Percentiles rank a stretch among this genome's conserved stretches.
phyloP scores from a whole-genome alignment of 2,113 vertebrate genomes.

The Chionodraco myersi region DNA sequence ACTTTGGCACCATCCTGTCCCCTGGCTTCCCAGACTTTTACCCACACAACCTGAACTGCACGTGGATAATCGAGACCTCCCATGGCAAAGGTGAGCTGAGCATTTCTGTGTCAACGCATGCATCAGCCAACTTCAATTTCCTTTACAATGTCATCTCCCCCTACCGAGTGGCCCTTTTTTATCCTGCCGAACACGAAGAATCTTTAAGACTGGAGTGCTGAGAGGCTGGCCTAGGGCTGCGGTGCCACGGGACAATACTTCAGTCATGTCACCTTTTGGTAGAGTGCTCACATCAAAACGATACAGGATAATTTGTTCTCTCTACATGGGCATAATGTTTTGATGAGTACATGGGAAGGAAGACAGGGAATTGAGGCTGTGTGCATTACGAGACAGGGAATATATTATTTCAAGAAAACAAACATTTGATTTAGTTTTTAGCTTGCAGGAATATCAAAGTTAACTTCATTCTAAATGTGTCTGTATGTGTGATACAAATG shows the following conservation, averaged over 20 bases:
- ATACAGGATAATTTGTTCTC: constrained; percentile 47
- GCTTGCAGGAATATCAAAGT: neutral
- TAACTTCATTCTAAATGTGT: too few species aligned
- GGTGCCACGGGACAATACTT: constrained; percentile 38
- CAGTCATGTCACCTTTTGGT: constrained; percentile 55
- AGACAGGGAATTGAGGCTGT: constrained; percentile 4
- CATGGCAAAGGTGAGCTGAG: constrained; percentile 93
- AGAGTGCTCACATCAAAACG: constrained; percentile 31
- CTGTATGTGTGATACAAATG: too few species aligned
- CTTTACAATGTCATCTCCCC: constrained; percentile 57
- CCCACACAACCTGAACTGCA: constrained; percentile 98
- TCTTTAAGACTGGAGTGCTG: constrained; percentile 45
- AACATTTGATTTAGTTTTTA: neutral
- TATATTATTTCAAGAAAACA: neutral
- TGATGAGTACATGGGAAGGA: constrained; percentile 22
- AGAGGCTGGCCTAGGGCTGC: constrained; percentile 62
- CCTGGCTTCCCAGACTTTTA: constrained; percentile 99
- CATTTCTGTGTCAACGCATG: constrained; percentile 55
- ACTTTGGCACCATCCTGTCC: constrained; percentile 94
- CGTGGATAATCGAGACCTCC: constrained; percentile 96
- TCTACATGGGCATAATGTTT: constrained; percentile 19
- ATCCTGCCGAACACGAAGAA: constrained; percentile 54
- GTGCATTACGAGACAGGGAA: constrained; percentile 9
- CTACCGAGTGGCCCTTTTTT: constrained; percentile 55
- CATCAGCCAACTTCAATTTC: constrained; percentile 69